These are phyloP conservation scores for Drosophila kanapiae DNA, from an alignment of 1,140 invertebrate species.

Conservation along the genomic window DNA sequence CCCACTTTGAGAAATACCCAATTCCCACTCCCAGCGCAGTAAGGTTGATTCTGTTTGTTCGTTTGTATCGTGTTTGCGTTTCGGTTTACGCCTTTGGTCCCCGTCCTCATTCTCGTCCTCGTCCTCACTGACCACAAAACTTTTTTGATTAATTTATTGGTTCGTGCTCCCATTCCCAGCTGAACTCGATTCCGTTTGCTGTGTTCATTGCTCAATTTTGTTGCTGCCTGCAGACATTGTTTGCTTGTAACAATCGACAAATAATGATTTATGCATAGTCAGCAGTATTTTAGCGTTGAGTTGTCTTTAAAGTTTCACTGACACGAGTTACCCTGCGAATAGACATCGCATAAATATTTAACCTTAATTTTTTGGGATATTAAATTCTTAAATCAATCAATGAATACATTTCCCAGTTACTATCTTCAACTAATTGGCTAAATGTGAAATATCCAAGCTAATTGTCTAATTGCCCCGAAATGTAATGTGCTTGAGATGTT, in stretches of 20 bases:
- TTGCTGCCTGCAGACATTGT: constrained; percentile 18
- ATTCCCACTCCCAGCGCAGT: neutral
- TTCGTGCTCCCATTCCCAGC: constrained; percentile 17
- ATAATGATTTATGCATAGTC: constrained; percentile 55
- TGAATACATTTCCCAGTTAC: neutral
- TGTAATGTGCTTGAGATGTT: neutral
- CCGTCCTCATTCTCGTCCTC: too few species aligned
- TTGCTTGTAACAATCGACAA: constrained; percentile 44
- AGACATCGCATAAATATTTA: neutral
- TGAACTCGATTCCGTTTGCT: constrained; percentile 7
- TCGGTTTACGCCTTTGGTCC: constrained; percentile 50
- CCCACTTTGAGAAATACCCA: constrained; percentile 29
- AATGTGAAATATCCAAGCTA: neutral
- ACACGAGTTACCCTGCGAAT: neutral
- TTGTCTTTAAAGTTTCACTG: constrained; percentile 16
- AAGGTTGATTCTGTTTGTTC: neutral
- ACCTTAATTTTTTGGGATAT: neutral
- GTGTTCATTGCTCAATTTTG: constrained; percentile 15
- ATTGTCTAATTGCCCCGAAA: neutral
- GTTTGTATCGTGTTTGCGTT: constrained; percentile 36
- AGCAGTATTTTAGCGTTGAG: constrained; percentile 22
- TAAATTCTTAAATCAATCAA: neutral
- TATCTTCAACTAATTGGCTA: neutral
- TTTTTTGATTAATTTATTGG: constrained; percentile 54
- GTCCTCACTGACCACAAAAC: constrained; percentile 37